phyloP scores from a whole-genome alignment of 2,113 vertebrate species.

The Synchiropus splendidus region DNA sequence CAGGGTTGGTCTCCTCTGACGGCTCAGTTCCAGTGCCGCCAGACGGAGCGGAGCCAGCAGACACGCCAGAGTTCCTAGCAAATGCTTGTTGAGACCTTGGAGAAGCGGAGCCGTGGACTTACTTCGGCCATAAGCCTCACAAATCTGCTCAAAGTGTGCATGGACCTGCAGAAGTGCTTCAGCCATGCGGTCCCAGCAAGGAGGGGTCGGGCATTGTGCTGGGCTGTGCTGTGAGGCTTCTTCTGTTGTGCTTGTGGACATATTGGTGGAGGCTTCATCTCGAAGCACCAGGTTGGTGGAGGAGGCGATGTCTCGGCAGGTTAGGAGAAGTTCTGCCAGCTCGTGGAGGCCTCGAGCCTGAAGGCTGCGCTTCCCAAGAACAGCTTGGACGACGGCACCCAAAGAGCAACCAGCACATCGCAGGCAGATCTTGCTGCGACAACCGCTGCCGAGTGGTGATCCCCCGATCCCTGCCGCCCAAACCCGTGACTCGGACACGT shows the following conservation, averaged over 20 bases:
- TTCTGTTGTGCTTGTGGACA: constrained; percentile 48
- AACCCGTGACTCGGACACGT: constrained; percentile 84
- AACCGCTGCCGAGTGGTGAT: constrained; percentile 70
- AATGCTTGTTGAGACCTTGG: constrained; percentile 93
- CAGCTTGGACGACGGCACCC: constrained; percentile 86
- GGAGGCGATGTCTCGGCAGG: constrained; percentile 83
- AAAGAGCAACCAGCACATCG: constrained; percentile 91
- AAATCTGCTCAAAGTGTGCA: constrained; percentile 91
- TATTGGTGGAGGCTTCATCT: constrained; percentile 68
- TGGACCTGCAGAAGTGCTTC: constrained; percentile 93
- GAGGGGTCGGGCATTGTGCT: constrained; percentile 70
- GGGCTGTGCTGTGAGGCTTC: constrained; percentile 48
- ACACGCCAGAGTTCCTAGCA: constrained; percentile 86
- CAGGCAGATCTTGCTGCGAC: constrained; percentile 84
- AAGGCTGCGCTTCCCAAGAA: constrained; percentile 87
- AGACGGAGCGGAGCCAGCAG: constrained; percentile 86
- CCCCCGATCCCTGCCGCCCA: constrained; percentile 69
- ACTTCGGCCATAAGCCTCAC: constrained; percentile 88
- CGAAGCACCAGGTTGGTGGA: constrained; percentile 77
- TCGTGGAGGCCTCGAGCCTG: constrained; percentile 94
- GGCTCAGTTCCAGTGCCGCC: constrained; percentile 86
- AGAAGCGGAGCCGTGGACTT: constrained; percentile 88
- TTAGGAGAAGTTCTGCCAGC: constrained; percentile 84
- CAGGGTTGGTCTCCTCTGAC: constrained; percentile 86
- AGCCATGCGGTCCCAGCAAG: constrained; percentile 91